A percentile compares a stretch with the other conserved stretches of the same genome.
Conservation (phyloP, 2,113 vertebrate species). For the Herpetotheres cachinnans region DNA sequence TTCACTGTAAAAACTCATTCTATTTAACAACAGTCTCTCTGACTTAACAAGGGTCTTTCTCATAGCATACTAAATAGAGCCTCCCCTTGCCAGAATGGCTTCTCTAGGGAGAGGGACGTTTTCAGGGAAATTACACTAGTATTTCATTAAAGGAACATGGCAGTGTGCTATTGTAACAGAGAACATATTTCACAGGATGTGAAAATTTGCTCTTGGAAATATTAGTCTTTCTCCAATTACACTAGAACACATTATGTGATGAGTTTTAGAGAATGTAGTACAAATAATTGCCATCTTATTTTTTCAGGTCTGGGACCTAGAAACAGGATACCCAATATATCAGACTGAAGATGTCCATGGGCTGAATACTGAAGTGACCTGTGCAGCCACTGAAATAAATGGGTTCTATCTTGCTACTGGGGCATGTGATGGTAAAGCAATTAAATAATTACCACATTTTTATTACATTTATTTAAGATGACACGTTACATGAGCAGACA, state of each 20-base stretch:
- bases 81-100: not conserved
- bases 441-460: not conserved
- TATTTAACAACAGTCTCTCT: not conserved
- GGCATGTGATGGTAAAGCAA: conserved; percentile 69
- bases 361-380: conserved; percentile 64
- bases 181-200: not conserved
- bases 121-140: not conserved
- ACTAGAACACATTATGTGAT: not conserved
- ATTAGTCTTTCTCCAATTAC: not conserved
- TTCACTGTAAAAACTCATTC: not conserved
- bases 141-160: not conserved
- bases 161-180: not conserved
- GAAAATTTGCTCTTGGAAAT: not conserved
- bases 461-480: not conserved
- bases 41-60: not conserved
- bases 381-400: conserved; percentile 60
- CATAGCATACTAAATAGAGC: not conserved
- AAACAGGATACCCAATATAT: conserved; percentile 72
- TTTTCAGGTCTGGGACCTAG: conserved; percentile 75
- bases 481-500: not conserved
- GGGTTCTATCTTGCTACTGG: conserved; percentile 73
- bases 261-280: not conserved
- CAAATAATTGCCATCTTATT: not conserved
- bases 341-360: conserved; percentile 72
- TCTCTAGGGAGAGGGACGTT: not conserved